Percentiles rank a stretch among this genome's conserved stretches.
Conservation (phyloP, 2,888 invertebrate species). For the Protodeltote pygarga region DNA sequence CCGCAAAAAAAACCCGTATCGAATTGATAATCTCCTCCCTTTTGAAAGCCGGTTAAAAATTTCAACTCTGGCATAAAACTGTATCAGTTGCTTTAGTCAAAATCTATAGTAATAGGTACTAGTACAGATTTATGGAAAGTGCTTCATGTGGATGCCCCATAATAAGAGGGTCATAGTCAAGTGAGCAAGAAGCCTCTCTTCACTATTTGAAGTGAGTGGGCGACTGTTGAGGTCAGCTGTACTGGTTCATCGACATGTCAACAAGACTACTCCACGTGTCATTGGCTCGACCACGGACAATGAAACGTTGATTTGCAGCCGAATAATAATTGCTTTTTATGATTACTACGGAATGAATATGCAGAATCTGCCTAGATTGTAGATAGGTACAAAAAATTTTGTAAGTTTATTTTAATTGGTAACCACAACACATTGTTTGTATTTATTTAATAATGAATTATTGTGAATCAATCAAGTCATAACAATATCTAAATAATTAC, state of each 20-base stretch:
- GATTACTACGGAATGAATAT: conserved; percentile 39
- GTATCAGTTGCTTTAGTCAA: too few species aligned
- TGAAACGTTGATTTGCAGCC: conserved; percentile 41
- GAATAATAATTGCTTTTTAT: conserved; percentile 50
- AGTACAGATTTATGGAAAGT: too few species aligned
- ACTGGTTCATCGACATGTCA: conserved; percentile 57
- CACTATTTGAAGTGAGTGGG: conserved; percentile 35
- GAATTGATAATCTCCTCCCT: too few species aligned
- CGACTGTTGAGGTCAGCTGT: conserved; percentile 43
- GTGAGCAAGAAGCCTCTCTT: conserved; percentile 7
- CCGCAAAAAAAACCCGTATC: too few species aligned
- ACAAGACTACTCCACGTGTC: conserved; percentile 54
- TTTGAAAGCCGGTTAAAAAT: too few species aligned
- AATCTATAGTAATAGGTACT: too few species aligned
- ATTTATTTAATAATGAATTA: neutral
- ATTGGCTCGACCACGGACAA: conserved; percentile 46
- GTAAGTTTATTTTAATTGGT: neutral
- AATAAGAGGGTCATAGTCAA: conserved; percentile 41
- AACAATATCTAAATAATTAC: too few species aligned
- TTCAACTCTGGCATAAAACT: too few species aligned
- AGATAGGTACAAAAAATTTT: neutral
- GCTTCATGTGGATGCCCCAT: too few species aligned
- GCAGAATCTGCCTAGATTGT: too few species aligned
- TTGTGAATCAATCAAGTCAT: too few species aligned
- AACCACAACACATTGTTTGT: too few species aligned